Evolutionary conservation across 2,888 invertebrate genomes (phyloP).

Genomic region (Oasisia sp.): DNA sequence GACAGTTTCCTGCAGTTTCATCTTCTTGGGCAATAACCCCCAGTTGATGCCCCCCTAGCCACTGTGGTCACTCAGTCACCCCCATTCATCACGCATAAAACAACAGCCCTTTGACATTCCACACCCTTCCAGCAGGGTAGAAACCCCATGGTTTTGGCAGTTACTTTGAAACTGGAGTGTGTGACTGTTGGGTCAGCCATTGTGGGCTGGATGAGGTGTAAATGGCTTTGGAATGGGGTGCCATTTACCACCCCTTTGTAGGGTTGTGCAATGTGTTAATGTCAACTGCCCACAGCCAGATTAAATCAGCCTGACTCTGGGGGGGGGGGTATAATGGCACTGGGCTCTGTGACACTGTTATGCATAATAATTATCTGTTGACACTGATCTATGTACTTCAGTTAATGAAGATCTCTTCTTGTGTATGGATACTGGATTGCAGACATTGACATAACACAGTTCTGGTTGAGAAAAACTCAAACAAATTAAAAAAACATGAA

Average conservation of each 20-base stretch:
- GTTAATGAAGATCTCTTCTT: neutral
- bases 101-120: conserved; percentile 17
- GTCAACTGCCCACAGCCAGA: neutral
- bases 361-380: neutral
- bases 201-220: neutral
- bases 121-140: neutral
- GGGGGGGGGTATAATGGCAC: neutral
- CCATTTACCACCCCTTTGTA: neutral
- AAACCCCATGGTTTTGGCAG: neutral
- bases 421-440: too few relatives aligned
- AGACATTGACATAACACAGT: too few relatives aligned
- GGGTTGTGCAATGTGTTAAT: neutral
- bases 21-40: neutral
- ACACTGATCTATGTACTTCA: neutral
- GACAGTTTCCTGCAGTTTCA: neutral
- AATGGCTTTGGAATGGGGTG: neutral
- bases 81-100: neutral
- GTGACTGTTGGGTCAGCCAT: neutral
- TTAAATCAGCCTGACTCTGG: neutral
- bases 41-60: neutral
- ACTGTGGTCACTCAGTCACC: neutral
- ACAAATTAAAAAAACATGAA: too few relatives aligned
- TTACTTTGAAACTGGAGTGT: conserved; percentile 17
- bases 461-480: too few relatives aligned
- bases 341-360: neutral